phyloP scores from a whole-genome alignment of 2,797 vertebrate genomes.

The Rousettus madagascariensis region DNA sequence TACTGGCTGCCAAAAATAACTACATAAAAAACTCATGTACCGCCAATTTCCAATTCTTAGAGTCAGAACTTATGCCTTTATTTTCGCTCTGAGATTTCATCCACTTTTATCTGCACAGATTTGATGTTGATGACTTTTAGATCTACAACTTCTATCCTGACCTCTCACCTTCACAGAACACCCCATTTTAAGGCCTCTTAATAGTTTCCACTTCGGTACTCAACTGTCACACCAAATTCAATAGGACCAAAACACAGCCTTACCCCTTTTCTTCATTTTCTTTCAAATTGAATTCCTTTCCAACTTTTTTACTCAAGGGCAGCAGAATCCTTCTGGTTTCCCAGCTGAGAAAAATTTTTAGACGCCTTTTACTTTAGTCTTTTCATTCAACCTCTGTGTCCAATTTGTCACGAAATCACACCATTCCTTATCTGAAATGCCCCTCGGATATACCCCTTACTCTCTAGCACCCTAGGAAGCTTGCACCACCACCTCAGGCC shows the following conservation, averaged over 20 bases:
- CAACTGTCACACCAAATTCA: constrained; percentile 29
- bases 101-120: constrained; percentile 39
- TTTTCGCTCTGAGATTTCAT: constrained; percentile 60
- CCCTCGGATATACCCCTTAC: not conserved
- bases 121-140: constrained; percentile 18
- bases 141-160: constrained; percentile 29
- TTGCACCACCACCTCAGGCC: not conserved
- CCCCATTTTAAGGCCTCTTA: not conserved
- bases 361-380: not conserved
- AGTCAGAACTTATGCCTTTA: constrained; percentile 66
- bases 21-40: constrained; percentile 68
- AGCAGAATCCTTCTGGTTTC: not conserved
- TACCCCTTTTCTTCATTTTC: constrained; percentile 17
- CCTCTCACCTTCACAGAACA: constrained; percentile 17
- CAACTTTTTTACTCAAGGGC: not conserved
- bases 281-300: not conserved
- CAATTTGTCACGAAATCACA: not conserved
- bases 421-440: not conserved
- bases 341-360: constrained; percentile 13
- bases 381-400: not conserved
- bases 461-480: not conserved
- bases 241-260: not conserved
- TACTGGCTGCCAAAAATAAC: constrained; percentile 66
- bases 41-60: constrained; percentile 58
- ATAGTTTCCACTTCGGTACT: constrained; percentile 18